phyloP scores from a whole-genome alignment of 2,113 vertebrate species.

The Menidia beryllina region DNA sequence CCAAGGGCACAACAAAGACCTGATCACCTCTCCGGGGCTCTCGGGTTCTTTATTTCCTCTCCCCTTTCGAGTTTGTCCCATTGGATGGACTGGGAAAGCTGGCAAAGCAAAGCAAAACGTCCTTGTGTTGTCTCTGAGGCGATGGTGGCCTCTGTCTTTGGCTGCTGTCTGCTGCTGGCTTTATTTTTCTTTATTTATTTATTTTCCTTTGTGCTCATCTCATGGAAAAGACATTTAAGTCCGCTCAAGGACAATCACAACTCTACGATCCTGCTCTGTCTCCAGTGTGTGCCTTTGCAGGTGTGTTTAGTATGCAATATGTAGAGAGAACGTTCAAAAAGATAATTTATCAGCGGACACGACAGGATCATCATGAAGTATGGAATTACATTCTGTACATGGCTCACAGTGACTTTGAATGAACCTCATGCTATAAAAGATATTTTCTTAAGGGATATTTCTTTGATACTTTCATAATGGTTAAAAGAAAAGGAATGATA shows the following conservation, averaged over 20 bases:
- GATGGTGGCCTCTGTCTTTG: constrained; percentile 55
- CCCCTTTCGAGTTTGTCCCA: constrained; percentile 37
- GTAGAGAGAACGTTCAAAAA: constrained; percentile 38
- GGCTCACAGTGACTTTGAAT: constrained; percentile 65
- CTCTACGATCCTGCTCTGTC: constrained; percentile 5
- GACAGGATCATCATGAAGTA: constrained; percentile 59
- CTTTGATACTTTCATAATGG: constrained; percentile 5
- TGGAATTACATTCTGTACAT: constrained; percentile 64
- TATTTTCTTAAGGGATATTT: constrained; percentile 46
- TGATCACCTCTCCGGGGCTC: constrained; percentile 39
- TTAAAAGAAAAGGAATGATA: background rate
- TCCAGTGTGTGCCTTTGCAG: constrained; percentile 30
- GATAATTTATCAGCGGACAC: constrained; percentile 52
- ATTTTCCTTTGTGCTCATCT: constrained; percentile 26
- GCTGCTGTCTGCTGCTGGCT: constrained; percentile 52
- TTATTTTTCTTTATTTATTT: constrained; percentile 8
- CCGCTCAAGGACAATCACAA: constrained; percentile 69
- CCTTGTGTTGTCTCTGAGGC: constrained; percentile 76
- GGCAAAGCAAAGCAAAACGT: constrained; percentile 74
- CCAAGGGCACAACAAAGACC: constrained; percentile 37
- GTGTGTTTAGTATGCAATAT: constrained; percentile 53
- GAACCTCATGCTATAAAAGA: constrained; percentile 50
- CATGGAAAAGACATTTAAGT: constrained; percentile 68
- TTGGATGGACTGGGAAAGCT: constrained; percentile 56
- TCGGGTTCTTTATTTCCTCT: constrained; percentile 1